These are phyloP conservation scores for Drosophila ogumai DNA, from an alignment of 1,140 invertebrate species.

Conservation along the genomic window DNA sequence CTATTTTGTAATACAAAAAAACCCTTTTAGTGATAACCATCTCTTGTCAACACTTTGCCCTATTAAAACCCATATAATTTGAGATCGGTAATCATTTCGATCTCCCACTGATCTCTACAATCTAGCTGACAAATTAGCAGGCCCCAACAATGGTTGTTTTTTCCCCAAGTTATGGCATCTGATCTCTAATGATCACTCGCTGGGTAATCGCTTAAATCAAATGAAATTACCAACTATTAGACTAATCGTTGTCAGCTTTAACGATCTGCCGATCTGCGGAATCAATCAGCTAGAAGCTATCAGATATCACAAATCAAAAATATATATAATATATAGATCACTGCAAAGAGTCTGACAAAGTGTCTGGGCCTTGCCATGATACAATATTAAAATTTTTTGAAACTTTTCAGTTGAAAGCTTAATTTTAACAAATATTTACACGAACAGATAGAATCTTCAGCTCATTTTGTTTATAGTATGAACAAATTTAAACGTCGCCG, in stretches of 20 bases:
- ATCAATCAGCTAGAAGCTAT: constrained; percentile 20
- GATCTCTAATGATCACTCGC: constrained; percentile 46
- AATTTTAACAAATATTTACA: constrained; percentile 82
- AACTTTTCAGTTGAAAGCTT: constrained; percentile 76
- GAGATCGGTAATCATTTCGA: constrained; percentile 4
- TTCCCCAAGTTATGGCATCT: constrained; percentile 35
- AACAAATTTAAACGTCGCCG: constrained; percentile 78
- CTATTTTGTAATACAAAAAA: no score
- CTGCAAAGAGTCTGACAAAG: constrained; percentile 1
- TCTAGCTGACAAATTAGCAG: constrained; percentile 45
- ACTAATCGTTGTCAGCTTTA: constrained; percentile 46
- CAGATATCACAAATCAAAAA: neutral
- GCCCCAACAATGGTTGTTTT: constrained; percentile 12
- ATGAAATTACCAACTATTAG: constrained; percentile 51
- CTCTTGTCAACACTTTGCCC: constrained; percentile 15
- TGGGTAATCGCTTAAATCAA: constrained; percentile 48
- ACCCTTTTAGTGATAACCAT: neutral
- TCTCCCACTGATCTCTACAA: constrained; percentile 20
- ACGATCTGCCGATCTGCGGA: constrained; percentile 20
- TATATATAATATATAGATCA: constrained; percentile 2
- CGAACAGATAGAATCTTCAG: constrained; percentile 73
- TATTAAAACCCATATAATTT: constrained; percentile 16
- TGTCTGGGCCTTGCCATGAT: neutral
- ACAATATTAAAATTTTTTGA: constrained; percentile 48
- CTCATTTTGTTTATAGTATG: constrained; percentile 77